These are phyloP conservation scores for Balearica regulorum DNA, from an alignment of 2,797 vertebrate genomes.

Conservation along the genomic window DNA sequence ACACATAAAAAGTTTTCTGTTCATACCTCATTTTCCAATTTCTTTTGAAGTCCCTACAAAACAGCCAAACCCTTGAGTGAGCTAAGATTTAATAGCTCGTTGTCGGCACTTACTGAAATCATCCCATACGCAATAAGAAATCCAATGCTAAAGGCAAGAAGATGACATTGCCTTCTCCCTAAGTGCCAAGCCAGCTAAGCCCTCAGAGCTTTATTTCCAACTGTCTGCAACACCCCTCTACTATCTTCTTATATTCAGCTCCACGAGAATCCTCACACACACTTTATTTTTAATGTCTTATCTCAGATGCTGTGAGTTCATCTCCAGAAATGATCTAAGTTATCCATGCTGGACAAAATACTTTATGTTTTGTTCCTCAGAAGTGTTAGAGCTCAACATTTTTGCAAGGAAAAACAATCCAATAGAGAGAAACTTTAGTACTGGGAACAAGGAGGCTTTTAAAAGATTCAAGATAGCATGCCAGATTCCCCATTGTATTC, in stretches of 20 bases:
- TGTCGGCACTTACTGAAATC: neutral
- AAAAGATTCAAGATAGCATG: neutral
- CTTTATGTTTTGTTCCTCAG: neutral
- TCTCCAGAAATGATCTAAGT: neutral
- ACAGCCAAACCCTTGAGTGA: neutral
- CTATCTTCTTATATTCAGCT: neutral
- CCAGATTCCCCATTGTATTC: neutral
- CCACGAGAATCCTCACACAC: neutral
- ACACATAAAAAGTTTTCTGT: slow-evolving; percentile 12
- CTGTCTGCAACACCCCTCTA: neutral
- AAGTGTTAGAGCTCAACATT: neutral
- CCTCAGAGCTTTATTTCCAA: neutral
- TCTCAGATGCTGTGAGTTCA: neutral
- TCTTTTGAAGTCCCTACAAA: neutral
- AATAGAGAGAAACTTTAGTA: neutral
- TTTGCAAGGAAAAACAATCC: neutral
- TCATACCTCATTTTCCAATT: slow-evolving; percentile 37
- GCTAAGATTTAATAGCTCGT: neutral
- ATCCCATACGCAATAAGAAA: neutral
- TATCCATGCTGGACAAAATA: neutral
- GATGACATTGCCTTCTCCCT: neutral
- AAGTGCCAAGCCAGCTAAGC: neutral
- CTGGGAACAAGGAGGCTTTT: neutral
- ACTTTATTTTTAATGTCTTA: neutral
- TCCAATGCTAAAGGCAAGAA: neutral